phyloP scores from a whole-genome alignment of 2,113 vertebrate genomes.

The Apteryx owenii region DNA sequence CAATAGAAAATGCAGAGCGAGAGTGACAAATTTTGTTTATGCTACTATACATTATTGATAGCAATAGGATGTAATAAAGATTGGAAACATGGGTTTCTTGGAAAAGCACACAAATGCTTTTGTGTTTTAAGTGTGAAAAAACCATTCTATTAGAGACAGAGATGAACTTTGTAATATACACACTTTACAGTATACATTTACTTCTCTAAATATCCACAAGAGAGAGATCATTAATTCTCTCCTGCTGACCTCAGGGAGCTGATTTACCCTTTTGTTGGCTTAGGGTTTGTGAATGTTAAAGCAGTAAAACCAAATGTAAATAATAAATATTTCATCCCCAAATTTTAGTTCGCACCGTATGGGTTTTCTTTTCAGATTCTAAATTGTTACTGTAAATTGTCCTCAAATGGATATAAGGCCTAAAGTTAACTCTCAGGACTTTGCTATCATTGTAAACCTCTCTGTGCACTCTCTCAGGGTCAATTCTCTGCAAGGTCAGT shows the following conservation, averaged over 20 bases:
- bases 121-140: conserved; percentile 2
- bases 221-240: background rate
- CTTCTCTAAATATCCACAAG: conserved; percentile 30
- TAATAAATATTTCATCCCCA: background rate
- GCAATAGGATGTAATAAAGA: background rate
- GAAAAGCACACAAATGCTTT: conserved; percentile 7
- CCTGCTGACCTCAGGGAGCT: background rate
- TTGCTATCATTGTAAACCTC: background rate
- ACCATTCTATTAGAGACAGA: background rate
- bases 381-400: background rate
- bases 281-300: background rate
- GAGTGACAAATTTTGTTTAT: background rate
- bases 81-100: background rate
- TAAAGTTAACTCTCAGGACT: background rate
- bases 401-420: background rate
- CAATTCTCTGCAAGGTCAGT: background rate
- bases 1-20: background rate
- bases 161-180: background rate
- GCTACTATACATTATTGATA: background rate
- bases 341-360: background rate
- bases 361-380: background rate
- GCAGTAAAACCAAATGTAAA: background rate
- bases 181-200: background rate
- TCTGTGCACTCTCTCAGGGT: background rate
- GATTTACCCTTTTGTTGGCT: conserved; percentile 1